Evolutionary conservation across 2,113 vertebrate species (phyloP).

Genomic region (Peromyscus leucopus): DNA sequence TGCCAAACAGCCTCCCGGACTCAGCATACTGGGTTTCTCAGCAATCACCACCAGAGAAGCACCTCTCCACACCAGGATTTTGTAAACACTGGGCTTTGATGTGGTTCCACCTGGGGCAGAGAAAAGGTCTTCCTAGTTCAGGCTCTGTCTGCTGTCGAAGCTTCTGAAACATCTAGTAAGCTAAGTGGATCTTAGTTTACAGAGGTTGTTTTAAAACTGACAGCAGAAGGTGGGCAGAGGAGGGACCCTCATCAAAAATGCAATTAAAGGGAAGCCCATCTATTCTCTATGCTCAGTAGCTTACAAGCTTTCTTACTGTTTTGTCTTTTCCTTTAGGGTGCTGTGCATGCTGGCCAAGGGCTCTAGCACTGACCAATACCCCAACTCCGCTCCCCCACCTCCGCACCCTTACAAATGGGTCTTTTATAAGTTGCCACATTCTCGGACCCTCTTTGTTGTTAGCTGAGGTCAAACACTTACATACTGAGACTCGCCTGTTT

Average conservation of each 20-base stretch:
- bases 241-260: neutral
- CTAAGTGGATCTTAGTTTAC: neutral
- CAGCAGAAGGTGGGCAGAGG: neutral
- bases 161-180: neutral
- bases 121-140: neutral
- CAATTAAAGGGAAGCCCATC: neutral
- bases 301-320: neutral
- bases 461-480: neutral
- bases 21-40: neutral
- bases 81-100: neutral
- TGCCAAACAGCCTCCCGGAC: neutral
- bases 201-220: constrained; percentile 31
- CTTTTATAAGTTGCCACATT: neutral
- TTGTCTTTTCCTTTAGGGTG: neutral
- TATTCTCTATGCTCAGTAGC: neutral
- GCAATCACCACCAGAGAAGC: neutral
- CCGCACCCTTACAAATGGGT: neutral
- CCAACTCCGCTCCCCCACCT: too few relatives aligned
- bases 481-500: neutral
- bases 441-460: neutral
- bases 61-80: neutral
- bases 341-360: neutral
- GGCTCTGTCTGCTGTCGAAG: neutral
- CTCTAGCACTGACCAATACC: neutral
- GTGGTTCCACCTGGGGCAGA: neutral